phyloP scores from a whole-genome alignment of 2,888 invertebrate species.

The Norana najaformis region DNA sequence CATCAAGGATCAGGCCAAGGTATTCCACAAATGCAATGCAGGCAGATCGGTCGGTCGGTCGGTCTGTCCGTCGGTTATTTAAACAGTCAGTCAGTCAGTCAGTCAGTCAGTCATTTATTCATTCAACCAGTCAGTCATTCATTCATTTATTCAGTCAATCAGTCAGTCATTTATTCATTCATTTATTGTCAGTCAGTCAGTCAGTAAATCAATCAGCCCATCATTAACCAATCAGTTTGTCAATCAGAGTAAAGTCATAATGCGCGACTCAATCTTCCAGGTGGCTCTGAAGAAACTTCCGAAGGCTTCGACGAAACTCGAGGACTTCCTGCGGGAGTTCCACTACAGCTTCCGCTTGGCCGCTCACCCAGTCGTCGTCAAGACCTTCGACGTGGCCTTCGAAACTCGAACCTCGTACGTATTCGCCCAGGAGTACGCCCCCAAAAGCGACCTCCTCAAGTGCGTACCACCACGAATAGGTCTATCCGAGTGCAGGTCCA shows the following conservation, averaged over 20 bases:
- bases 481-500: conserved; percentile 67
- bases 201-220: too few species aligned
- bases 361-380: conserved; percentile 86
- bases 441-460: conserved; percentile 86
- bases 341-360: conserved; percentile 74
- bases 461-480: conserved; percentile 64
- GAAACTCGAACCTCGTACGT: conserved; percentile 86
- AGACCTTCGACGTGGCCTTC: conserved; percentile 94
- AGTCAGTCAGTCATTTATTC: too few species aligned
- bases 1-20: conserved; percentile 70
- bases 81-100: too few species aligned
- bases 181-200: too few species aligned
- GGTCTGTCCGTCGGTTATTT: too few species aligned
- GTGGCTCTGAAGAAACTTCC: conserved; percentile 79
- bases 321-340: conserved; percentile 91
- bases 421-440: conserved; percentile 93
- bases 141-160: too few species aligned
- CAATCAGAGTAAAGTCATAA: too few species aligned
- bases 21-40: not conserved
- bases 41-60: too few species aligned
- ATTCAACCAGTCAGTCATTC: too few species aligned
- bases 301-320: conserved; percentile 68
- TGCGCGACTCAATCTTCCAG: conserved; percentile 79
- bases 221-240: too few species aligned
- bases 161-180: too few species aligned